A percentile compares a stretch with the other conserved stretches of the same genome.
Evolutionary conservation across 2,797 vertebrate genomes (phyloP).

Genomic region (Manis pentadactyla): DNA sequence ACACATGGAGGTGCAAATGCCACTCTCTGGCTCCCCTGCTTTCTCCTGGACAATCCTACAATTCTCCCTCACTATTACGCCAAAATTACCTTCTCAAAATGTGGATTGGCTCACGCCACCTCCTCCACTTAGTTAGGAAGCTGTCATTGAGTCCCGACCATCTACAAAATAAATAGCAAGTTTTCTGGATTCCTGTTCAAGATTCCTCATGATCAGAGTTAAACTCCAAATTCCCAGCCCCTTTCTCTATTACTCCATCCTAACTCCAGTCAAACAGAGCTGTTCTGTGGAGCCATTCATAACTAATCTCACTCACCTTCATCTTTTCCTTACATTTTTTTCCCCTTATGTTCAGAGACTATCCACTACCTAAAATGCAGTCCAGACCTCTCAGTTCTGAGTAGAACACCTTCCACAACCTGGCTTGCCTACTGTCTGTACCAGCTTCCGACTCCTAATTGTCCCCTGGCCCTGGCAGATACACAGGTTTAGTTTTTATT

Average conservation of each 20-base stretch:
- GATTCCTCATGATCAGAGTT: background rate
- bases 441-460: background rate
- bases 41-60: conserved; percentile 2
- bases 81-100: background rate
- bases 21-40: background rate
- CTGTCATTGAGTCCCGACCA: background rate
- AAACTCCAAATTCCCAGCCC: background rate
- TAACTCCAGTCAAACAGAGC: background rate
- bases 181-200: background rate
- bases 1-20: background rate
- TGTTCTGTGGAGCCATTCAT: background rate
- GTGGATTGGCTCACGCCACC: background rate
- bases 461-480: accelerated
- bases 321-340: background rate
- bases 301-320: background rate
- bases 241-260: background rate
- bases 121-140: background rate
- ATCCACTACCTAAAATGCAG: background rate
- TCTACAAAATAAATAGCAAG: background rate
- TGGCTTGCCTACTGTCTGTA: too few species aligned
- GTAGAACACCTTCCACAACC: background rate
- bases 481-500: background rate
- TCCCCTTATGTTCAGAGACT: background rate
- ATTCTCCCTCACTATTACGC: conserved; percentile 21
- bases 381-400: background rate